Evolutionary conservation across 1,140 invertebrate species (phyloP).

Genomic region (Psilanteris sp.): DNA sequence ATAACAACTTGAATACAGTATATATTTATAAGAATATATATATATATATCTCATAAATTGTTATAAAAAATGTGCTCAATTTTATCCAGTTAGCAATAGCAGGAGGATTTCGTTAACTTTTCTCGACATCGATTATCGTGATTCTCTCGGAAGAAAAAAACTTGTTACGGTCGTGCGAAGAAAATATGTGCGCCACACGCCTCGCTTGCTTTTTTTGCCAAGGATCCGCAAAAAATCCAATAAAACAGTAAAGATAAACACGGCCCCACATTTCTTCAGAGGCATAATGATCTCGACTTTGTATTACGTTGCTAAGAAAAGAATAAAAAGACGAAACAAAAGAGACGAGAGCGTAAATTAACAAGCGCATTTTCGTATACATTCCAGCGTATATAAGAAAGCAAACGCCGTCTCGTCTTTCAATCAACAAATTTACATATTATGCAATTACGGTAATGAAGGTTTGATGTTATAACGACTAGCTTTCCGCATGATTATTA

Average conservation of each 20-base stretch:
- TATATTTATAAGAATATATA: no score
- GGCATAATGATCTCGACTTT: constrained; percentile 36
- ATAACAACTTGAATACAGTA: no score
- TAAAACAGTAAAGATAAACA: constrained; percentile 50
- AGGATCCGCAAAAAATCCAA: constrained; percentile 36
- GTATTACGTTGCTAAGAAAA: constrained; percentile 14
- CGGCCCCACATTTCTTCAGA: constrained; percentile 19
- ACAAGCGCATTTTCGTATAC: background rate
- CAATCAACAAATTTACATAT: background rate
- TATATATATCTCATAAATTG: no score
- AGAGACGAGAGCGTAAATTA: background rate
- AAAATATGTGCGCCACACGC: constrained; percentile 49
- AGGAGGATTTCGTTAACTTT: constrained; percentile 31
- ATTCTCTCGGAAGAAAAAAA: constrained; percentile 27
- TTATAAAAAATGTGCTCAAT: no score
- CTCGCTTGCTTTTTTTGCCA: constrained; percentile 27
- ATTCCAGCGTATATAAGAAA: no score
- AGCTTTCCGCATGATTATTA: background rate
- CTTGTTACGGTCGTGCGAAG: constrained; percentile 38
- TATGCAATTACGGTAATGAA: constrained; percentile 5
- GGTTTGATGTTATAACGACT: constrained; percentile 4
- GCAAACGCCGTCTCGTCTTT: background rate
- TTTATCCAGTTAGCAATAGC: no score
- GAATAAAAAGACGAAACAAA: constrained; percentile 12
- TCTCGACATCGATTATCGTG: constrained; percentile 48